Evolutionary conservation across 2,113 vertebrate species (phyloP), one percentile per base, ranked within the genome.

Genomic region (Lutjanus erythropterus): DNA sequence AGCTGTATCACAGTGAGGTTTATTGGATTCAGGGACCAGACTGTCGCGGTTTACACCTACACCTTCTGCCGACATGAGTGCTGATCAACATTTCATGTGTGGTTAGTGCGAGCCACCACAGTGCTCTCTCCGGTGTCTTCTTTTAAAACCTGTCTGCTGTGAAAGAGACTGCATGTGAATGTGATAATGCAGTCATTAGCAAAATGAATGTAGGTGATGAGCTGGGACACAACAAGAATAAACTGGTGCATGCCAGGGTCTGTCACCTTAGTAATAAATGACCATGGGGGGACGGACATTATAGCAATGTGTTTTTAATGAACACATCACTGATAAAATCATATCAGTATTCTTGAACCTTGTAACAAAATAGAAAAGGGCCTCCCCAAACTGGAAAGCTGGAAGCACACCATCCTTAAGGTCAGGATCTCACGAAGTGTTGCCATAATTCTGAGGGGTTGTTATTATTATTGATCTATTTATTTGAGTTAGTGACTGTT

Each of bases 11-110:
- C 75, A 65, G 42, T 12, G 55, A 81, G 86, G 71, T 88, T 90
- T 89, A 86, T 86, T 91, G 81, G 90, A 89, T 90, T 89, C 83
- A 62, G 79, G 79, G 70, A 80, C 35, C 11, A 3, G 64, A 50
- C 72, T 73, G 81, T 70, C 10, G 65, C 9, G n/a, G 75, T 88
- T 89, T 77, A 77, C 83, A 86, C 78, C 86, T 56, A 75, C 78
- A 86, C 71, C 65, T 56, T 78, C 49, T 60, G 84, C 91, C 62
- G 71, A 85, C 86, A 50, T 67, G 74, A 73, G 59, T 56, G 70
- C 79, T 82, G 81, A 84, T 85, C 76, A 83, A 59, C 64, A 79
- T 82, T 81, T 90, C 77, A 77, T 73, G 39, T 75, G 61, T 18
- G 78, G 81, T 18, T n/a, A n/a, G 58, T 71, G 60, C 5, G 37